phyloP scores from a whole-genome alignment of 2,888 invertebrate species.

The Eupithecia abbreviata region DNA sequence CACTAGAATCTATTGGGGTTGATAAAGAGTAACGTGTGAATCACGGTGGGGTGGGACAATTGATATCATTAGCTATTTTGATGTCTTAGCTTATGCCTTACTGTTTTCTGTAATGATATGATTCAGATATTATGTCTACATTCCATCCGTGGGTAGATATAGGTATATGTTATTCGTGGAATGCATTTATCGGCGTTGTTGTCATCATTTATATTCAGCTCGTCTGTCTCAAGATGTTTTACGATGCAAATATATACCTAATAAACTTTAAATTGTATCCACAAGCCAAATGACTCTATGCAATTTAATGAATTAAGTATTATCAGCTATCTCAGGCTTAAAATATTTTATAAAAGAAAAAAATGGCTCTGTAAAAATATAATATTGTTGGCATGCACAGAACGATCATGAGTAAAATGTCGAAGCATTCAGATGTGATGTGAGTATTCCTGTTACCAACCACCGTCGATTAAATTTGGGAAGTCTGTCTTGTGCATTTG shows the following conservation, averaged over 20 bases:
- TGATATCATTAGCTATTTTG: background rate
- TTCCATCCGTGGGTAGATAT: background rate
- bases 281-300: too few relatives aligned
- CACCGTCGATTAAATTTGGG: background rate
- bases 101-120: background rate
- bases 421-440: background rate
- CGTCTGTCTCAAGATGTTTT: background rate
- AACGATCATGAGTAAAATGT: background rate
- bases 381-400: background rate
- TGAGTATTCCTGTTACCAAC: background rate
- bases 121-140: conserved; percentile 8
- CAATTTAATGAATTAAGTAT: too few relatives aligned
- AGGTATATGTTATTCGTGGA: background rate
- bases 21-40: background rate
- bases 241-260: background rate
- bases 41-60: background rate
- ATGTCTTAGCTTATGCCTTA: background rate
- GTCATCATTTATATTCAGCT: background rate
- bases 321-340: too few relatives aligned
- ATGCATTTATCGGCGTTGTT: conserved; percentile 7
- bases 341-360: too few relatives aligned
- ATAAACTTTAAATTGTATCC: background rate
- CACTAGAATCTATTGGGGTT: background rate
- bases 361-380: too few relatives aligned
- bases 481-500: background rate